Evolutionary conservation across 2,113 vertebrate species (phyloP).

Genomic region (Centropus bengalensis): DNA sequence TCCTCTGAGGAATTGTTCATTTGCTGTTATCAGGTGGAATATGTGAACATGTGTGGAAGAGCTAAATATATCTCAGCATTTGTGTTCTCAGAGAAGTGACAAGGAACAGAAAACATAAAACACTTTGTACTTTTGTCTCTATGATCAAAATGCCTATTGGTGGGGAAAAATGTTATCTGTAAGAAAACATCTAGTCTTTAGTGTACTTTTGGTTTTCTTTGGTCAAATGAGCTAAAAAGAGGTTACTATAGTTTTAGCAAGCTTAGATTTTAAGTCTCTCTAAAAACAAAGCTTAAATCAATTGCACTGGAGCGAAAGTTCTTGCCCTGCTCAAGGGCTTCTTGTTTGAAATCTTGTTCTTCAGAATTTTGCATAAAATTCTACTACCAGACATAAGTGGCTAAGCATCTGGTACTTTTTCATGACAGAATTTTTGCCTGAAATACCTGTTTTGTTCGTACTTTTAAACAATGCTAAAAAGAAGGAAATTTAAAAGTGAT

Average conservation of each 20-base stretch:
- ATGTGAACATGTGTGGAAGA: background rate
- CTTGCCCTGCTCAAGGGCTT: constrained; percentile 58
- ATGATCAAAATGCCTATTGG: background rate
- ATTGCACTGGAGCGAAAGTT: background rate
- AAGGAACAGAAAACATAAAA: background rate
- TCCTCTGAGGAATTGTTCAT: background rate
- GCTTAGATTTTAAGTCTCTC: background rate
- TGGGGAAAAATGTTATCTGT: background rate
- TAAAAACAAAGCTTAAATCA: background rate
- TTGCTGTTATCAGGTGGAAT: background rate
- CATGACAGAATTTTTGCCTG: background rate
- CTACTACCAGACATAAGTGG: background rate
- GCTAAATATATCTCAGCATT: background rate
- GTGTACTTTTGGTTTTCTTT: background rate
- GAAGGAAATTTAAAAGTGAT: background rate
- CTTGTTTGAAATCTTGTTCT: background rate
- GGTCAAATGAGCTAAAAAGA: background rate
- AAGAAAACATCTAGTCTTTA: background rate
- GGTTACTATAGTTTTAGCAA: background rate
- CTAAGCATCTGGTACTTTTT: background rate
- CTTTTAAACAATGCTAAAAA: background rate
- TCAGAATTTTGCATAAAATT: background rate
- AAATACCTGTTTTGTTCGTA: background rate
- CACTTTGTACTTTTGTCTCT: background rate
- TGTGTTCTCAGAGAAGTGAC: background rate